A percentile compares a stretch with the other conserved stretches of the same genome.
These are phyloP conservation scores for Drosophila sp. DNA, from an alignment of 1,140 invertebrate genomes.

Conservation along the genomic window DNA sequence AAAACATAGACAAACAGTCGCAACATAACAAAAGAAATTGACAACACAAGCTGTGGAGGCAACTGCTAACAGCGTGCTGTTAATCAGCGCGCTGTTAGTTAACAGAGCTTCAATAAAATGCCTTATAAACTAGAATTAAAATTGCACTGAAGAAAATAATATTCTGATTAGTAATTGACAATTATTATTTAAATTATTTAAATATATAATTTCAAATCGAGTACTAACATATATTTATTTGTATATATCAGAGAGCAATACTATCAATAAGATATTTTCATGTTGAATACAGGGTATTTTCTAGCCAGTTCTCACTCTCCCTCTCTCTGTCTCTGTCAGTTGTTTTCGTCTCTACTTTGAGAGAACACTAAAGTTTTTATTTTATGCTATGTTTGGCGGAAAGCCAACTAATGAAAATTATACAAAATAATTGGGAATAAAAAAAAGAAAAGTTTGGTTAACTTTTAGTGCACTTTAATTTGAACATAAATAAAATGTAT, in stretches of 20 bases:
- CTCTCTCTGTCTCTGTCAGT: too few species aligned
- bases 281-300: background rate
- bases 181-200: background rate
- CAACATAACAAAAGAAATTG: slow-evolving; percentile 69
- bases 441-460: background rate
- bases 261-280: background rate
- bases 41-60: slow-evolving; percentile 28
- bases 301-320: too few species aligned
- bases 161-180: slow-evolving; percentile 45
- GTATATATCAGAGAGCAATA: too few species aligned
- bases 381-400: background rate
- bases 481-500: slow-evolving; percentile 17
- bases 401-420: slow-evolving; percentile 7
- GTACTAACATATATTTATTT: too few species aligned
- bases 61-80: slow-evolving; percentile 27
- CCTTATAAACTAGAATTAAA: slow-evolving; percentile 23
- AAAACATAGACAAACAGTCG: slow-evolving; percentile 59
- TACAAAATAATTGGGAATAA: background rate
- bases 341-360: background rate
- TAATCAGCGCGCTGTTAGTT: slow-evolving; percentile 41
- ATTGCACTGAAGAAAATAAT: slow-evolving; percentile 52
- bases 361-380: slow-evolving; percentile 1
- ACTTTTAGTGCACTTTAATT: slow-evolving; percentile 14
- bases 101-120: slow-evolving; percentile 34
- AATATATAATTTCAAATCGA: too few species aligned